Evolutionary conservation across 1,140 invertebrate species (phyloP).

Genomic region (Saxidomus purpurata): DNA sequence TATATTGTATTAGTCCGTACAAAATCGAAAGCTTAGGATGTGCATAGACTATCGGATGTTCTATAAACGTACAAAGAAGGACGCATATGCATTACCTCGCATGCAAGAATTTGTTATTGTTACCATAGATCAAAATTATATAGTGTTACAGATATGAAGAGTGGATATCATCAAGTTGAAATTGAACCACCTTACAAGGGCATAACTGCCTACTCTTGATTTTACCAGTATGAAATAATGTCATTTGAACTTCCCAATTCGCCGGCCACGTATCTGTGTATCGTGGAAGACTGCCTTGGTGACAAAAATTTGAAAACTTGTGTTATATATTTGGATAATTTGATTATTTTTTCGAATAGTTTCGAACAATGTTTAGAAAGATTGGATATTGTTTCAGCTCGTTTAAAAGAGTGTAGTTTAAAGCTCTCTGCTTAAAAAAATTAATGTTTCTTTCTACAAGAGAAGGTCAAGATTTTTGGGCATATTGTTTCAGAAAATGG

Average conservation of each 20-base stretch:
- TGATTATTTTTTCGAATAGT: background rate
- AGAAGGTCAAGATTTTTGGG: conserved; percentile 28
- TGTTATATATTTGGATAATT: background rate
- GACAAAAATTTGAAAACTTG: background rate
- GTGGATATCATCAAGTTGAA: background rate
- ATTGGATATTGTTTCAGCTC: too few relatives aligned
- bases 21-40: too few relatives aligned
- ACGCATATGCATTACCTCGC: too few relatives aligned
- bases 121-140: background rate
- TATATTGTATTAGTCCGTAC: conserved; percentile 27
- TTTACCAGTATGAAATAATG: too few relatives aligned
- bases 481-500: conserved; percentile 47
- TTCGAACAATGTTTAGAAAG: background rate
- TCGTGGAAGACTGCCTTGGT: background rate
- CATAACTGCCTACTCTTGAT: background rate
- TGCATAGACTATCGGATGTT: too few relatives aligned
- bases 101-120: too few relatives aligned
- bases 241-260: too few relatives aligned
- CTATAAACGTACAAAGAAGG: too few relatives aligned
- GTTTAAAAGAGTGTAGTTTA: too few relatives aligned
- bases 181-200: background rate
- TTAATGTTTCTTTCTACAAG: conserved; percentile 24
- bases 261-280: too few relatives aligned
- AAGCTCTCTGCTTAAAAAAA: too few relatives aligned
- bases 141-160: background rate